These are phyloP conservation scores for Spinus olivaceus DNA, from an alignment of 2,797 vertebrate genomes.

Conservation along the genomic window DNA sequence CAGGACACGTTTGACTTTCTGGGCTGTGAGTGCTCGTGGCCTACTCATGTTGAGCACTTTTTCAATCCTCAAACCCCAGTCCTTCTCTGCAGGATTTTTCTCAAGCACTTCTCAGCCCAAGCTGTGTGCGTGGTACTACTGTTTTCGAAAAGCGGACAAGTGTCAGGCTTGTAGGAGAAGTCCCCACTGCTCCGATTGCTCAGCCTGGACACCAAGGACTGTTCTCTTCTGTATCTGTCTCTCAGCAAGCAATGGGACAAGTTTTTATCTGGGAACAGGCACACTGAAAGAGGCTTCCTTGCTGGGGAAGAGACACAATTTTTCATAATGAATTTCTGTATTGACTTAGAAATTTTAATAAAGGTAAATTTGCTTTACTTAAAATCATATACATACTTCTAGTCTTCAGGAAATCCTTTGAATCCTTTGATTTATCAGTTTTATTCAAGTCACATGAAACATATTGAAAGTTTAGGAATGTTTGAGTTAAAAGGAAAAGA, in stretches of 20 bases:
- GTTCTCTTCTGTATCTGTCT: neutral
- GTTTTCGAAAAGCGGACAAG: neutral
- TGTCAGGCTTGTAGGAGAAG: neutral
- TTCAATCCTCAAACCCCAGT: neutral
- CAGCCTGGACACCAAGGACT: neutral
- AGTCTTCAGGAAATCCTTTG: neutral
- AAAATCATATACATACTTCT: neutral
- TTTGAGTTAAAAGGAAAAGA: neutral
- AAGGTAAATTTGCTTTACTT: neutral
- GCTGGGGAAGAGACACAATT: neutral
- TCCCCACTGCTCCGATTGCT: accelerated
- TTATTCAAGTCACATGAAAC: constrained; percentile 16
- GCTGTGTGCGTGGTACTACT: neutral
- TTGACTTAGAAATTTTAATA: neutral
- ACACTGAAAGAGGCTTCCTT: neutral
- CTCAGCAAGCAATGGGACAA: neutral
- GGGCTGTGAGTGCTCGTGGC: accelerated
- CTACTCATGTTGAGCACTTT: accelerated
- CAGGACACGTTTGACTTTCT: accelerated
- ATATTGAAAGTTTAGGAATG: neutral
- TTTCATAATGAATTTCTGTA: neutral
- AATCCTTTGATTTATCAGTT: neutral
- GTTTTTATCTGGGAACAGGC: neutral
- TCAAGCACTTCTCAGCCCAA: neutral
- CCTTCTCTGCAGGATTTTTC: neutral